These are phyloP conservation scores for Micromys minutus DNA, from an alignment of 2,113 vertebrate species.

Conservation along the genomic window DNA sequence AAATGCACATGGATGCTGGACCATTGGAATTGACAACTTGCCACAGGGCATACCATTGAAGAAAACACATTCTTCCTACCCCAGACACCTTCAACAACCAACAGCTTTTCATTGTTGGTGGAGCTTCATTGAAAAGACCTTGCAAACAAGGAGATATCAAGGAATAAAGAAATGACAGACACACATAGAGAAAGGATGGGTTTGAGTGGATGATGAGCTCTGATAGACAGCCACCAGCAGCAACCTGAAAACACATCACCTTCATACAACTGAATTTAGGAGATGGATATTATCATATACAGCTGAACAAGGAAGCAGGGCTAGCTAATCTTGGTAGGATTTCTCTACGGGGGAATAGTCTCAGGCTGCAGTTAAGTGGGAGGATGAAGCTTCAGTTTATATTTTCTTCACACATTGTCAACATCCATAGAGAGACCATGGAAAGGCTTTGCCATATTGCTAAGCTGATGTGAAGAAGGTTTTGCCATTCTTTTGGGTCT, in stretches of 20 bases:
- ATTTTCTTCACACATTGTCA: neutral
- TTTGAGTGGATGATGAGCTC: neutral
- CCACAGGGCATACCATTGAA: neutral
- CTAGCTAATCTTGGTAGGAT: neutral
- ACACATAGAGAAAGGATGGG: neutral
- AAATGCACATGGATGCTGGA: neutral
- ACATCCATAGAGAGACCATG: neutral
- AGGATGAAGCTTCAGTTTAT: neutral
- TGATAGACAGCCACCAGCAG: neutral
- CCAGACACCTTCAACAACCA: neutral
- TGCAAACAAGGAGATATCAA: neutral
- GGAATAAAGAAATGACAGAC: neutral
- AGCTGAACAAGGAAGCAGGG: neutral
- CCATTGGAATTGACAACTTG: neutral
- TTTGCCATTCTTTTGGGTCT: neutral
- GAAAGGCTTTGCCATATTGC: neutral
- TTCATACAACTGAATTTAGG: neutral
- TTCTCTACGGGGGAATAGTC: neutral
- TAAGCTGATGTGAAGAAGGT: neutral
- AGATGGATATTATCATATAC: neutral
- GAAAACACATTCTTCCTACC: neutral
- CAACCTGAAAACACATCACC: neutral
- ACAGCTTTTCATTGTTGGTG: neutral
- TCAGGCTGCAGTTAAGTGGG: neutral
- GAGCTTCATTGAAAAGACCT: neutral